These are phyloP conservation scores for Apostichopus leukothele DNA, from an alignment of 53 echinoderm and acorn worm genomes.

Conservation along the genomic window DNA sequence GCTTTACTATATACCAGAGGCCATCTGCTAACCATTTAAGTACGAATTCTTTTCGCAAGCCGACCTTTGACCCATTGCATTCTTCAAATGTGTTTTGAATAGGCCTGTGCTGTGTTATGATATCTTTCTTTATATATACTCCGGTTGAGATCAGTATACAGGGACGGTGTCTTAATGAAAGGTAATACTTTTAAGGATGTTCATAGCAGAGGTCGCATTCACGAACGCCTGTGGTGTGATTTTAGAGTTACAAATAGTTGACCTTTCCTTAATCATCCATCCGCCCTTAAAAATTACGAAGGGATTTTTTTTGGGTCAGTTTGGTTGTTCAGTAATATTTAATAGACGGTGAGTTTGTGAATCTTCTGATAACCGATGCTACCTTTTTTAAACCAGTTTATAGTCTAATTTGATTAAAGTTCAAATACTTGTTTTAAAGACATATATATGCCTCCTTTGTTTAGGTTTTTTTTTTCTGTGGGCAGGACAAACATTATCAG, in stretches of 20 bases:
- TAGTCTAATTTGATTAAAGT: neutral
- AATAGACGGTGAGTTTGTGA: neutral
- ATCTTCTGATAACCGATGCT: neutral
- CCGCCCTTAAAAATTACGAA: neutral
- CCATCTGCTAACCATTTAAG: neutral
- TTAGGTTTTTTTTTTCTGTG: no score
- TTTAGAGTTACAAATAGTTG: neutral
- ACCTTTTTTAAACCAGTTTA: neutral
- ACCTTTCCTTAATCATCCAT: neutral
- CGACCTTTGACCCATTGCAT: slow-evolving; percentile 3
- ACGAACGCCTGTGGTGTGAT: neutral
- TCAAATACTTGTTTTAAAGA: neutral
- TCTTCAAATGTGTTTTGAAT: neutral
- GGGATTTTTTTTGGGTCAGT: neutral
- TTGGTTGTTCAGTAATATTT: neutral
- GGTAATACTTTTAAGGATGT: neutral
- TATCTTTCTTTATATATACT: neutral
- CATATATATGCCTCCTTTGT: no score
- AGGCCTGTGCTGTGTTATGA: neutral
- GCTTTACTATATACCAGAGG: no score
- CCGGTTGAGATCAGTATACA: neutral
- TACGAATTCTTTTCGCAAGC: neutral
- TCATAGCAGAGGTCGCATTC: neutral
- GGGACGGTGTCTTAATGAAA: neutral
- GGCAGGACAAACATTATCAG: no score